Evolutionary conservation across 2,113 vertebrate genomes (phyloP), one percentile per base, ranked within the genome.

Genomic region (Brachionichthys hirsutus): DNA sequence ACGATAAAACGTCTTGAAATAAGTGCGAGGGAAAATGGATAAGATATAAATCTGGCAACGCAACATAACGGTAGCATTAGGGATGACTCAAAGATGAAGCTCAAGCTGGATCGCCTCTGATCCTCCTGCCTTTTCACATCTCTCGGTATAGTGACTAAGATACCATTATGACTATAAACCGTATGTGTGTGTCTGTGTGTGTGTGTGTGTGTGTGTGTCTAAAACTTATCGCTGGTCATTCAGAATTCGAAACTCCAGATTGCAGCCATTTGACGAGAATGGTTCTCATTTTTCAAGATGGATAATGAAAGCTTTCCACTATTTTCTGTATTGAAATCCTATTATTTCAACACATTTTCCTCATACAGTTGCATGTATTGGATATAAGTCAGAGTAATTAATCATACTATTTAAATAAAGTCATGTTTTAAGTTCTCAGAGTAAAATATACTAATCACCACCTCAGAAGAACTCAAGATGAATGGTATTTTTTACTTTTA

Each of bases 101-200:
- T 64, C 4, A 35, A 22, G 9, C 12, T 60, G 0, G 16, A 62
- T 35, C 44, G 24, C 24, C 11, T 44, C 20, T 46, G 50, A 35
- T 52, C 46, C 16, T 8, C 69, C 61, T 60, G 59, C 49, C 48
- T 54, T 62, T 61, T 41, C 54, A 61, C 73, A 35, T 67, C 78
- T 43, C 58, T 73, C 24, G 48, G 61, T 41, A 1, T 48, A 46
- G 45, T 30, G 53, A 57, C 56, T 41, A 42, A 77, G 67, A 64
- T 62, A 41, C 9, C 36, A 38, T 38, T 10, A 38, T 10, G 36
- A 38, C 3, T 10, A 10, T 10, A 12, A 12, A 10, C 36, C 8
- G 36, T 38, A 3, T 38, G 36, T 12, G 18, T 35, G 30, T 30
- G 24, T 30, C 46, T 36, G 11, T 67, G 57, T 52, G 16, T 15